These are phyloP conservation scores for Passer montanus DNA, from an alignment of 2,113 vertebrate genomes.

Conservation along the genomic window DNA sequence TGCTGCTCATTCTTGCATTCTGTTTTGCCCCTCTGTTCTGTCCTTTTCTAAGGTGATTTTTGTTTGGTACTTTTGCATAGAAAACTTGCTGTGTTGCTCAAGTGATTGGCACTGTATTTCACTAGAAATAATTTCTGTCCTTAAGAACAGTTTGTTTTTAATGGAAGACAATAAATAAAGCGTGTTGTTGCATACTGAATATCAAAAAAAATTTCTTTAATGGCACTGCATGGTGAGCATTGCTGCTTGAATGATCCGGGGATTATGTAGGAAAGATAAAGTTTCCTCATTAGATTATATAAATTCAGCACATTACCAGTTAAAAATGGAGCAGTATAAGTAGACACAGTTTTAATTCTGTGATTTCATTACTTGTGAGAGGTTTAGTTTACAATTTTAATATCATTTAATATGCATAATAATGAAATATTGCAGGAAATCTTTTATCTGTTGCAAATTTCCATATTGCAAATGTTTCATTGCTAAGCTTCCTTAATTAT, in stretches of 20 bases:
- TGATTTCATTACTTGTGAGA: not conserved
- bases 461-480: not conserved
- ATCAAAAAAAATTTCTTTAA: not conserved
- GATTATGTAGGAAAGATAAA: not conserved
- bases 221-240: not conserved
- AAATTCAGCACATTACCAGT: not conserved
- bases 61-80: not conserved
- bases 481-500: not conserved
- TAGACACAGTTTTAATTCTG: not conserved
- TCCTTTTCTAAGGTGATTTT: not conserved
- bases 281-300: not conserved
- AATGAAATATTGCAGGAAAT: not conserved
- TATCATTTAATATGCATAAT: not conserved
- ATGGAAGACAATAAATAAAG: not conserved
- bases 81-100: not conserved
- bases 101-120: not conserved
- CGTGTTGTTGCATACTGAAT: not conserved
- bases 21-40: not conserved
- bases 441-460: not conserved
- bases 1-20: not conserved
- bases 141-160: not conserved
- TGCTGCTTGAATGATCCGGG: not conserved
- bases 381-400: slow-evolving; percentile 1
- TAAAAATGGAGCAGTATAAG: not conserved
- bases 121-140: not conserved